A percentile compares a stretch with the other conserved stretches of the same genome.
These are phyloP conservation scores for Leptobrachium leishanense DNA, from an alignment of 2,113 vertebrate species.

Conservation along the genomic window DNA sequence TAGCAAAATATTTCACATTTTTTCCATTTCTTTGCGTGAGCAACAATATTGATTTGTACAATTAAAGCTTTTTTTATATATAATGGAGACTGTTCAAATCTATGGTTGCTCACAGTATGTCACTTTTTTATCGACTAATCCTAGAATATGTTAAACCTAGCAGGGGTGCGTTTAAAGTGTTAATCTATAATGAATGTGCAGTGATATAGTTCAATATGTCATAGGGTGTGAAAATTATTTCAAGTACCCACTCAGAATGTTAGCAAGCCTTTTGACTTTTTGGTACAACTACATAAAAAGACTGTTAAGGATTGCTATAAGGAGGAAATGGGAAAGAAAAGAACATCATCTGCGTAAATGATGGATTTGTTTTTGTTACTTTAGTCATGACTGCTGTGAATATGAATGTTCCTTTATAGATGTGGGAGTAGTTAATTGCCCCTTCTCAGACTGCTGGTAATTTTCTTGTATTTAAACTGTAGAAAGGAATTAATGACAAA, in stretches of 20 bases:
- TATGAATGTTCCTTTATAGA: too few species aligned
- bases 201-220: neutral
- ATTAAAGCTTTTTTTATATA: neutral
- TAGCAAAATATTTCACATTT: too few species aligned
- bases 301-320: neutral
- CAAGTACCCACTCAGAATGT: neutral
- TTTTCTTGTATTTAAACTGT: too few species aligned
- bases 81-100: neutral
- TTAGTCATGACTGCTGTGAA: too few species aligned
- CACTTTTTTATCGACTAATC: neutral
- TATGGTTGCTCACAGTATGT: neutral
- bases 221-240: neutral
- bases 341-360: neutral
- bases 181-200: neutral
- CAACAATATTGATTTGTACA: too few species aligned
- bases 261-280: neutral
- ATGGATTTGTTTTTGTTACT: too few species aligned
- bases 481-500: too few species aligned
- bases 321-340: neutral
- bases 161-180: neutral
- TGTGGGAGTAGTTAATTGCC: too few species aligned
- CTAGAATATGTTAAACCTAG: neutral
- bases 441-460: neutral
- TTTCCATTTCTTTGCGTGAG: too few species aligned
- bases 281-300: neutral